These are phyloP conservation scores for Drosophila ficusphila DNA, from an alignment of 1,140 invertebrate genomes.

Conservation along the genomic window DNA sequence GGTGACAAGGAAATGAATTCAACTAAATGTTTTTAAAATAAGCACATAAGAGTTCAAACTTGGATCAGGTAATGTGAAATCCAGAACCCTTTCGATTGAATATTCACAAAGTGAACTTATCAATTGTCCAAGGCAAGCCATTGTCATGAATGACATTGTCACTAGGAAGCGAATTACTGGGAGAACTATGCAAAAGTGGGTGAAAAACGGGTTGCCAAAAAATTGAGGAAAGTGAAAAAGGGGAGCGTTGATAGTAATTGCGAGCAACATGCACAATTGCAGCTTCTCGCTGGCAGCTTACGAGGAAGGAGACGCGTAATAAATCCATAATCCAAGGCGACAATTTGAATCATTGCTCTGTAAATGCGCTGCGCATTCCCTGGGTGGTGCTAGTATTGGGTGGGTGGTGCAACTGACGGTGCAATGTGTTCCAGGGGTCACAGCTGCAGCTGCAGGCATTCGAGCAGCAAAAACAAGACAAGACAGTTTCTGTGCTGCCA, in stretches of 20 bases:
- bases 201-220: conserved; percentile 9
- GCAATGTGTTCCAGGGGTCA: conserved; percentile 43
- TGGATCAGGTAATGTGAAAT: no score
- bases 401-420: background rate
- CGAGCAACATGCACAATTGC: conserved; percentile 78
- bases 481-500: conserved; percentile 48
- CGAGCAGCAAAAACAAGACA: conserved; percentile 62
- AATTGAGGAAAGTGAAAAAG: background rate
- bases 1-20: no score
- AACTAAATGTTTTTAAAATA: no score
- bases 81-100: no score
- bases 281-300: conserved; percentile 62
- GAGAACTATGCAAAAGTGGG: conserved; percentile 68
- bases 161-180: conserved; percentile 77
- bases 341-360: conserved; percentile 80
- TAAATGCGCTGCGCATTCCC: conserved; percentile 49
- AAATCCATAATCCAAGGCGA: conserved; percentile 81
- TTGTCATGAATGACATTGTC: no score
- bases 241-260: conserved; percentile 72
- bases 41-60: no score
- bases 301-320: conserved; percentile 76
- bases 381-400: background rate
- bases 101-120: no score
- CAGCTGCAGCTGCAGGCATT: conserved; percentile 69
- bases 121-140: no score